These are phyloP conservation scores for Tretioscincus oriximinensis DNA, from an alignment of 2,113 vertebrate species.

Conservation along the genomic window DNA sequence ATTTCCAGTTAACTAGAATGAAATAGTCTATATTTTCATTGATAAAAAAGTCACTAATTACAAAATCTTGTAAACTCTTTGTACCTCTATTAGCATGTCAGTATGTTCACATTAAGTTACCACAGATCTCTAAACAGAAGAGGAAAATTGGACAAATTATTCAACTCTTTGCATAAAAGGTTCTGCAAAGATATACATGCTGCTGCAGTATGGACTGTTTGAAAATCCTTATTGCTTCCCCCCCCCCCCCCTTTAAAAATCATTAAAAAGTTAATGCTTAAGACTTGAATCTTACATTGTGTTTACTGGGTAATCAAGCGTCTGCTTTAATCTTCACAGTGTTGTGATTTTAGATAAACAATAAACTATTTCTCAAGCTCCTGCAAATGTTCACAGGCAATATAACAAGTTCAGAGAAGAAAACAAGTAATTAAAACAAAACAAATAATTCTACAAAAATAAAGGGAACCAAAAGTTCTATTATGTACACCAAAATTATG, in stretches of 20 bases:
- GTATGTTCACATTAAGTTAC: conserved; percentile 57
- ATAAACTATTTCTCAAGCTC: neutral
- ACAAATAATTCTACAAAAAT: neutral
- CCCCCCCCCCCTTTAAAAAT: conserved; percentile 45
- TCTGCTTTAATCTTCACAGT: conserved; percentile 17
- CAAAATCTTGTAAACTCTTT: conserved; percentile 74
- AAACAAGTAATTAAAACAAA: neutral
- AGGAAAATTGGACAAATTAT: conserved; percentile 56
- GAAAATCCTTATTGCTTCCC: conserved; percentile 50
- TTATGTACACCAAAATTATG: neutral
- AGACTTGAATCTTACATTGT: conserved; percentile 21
- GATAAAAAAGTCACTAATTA: conserved; percentile 79
- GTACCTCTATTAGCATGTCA: conserved; percentile 64
- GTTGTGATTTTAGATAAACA: conserved; percentile 25
- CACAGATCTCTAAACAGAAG: conserved; percentile 63
- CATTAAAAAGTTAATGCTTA: conserved; percentile 51
- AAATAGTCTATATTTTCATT: conserved; percentile 71
- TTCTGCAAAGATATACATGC: conserved; percentile 55
- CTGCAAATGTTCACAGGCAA: conserved; percentile 17
- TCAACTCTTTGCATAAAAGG: conserved; percentile 57
- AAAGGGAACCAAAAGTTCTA: neutral
- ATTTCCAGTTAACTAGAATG: conserved; percentile 71
- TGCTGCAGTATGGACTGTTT: conserved; percentile 53
- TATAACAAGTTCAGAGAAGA: neutral
- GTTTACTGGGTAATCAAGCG: conserved; percentile 47